Base-by-base conservation (phyloP, 2,888 invertebrate species). In the Limnephilus auricula region DNA sequence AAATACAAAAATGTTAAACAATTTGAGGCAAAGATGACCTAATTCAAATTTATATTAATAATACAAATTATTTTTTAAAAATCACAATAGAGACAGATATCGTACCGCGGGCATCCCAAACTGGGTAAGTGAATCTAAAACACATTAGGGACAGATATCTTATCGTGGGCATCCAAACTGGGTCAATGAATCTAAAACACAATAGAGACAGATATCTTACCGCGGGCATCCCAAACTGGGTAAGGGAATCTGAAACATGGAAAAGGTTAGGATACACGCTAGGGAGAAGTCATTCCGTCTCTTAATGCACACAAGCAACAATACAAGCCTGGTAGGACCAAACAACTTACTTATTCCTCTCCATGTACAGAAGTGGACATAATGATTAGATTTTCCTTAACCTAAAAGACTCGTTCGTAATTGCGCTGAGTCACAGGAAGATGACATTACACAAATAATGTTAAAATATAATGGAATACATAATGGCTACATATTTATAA, bases 11-110 rank as follows among this genome's bases (percentile, higher is more conserved):
- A 80, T 82, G 37, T 34, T 82, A 2, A 82, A 82, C 82, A 82
- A 32, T 82, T 82, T 34, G 82, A 82, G 34, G 25, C 9, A 82
- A 34, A 32, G 32, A 82, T 25, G 32, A 82, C 13, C 25, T 25
- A 34, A 82, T 25, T 34, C 15, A 34, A 37, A 25, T 82, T 34
- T 82, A 82, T 82, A 82, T 82, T 82, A 82, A 82, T 82, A 82
- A 82, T 82, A 82, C 82, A 82, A 82, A 82, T 82, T 82, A 32
- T 82, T 82, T 80, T 34, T 2, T 9, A 25, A 25, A 65, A 65
- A 65, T 65, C 34, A 82, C 82, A 82, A 82, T 65, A 65, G 65
- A 31, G 82, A 82, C 34, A 82, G 18, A 82, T 45, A 32, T 25
- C 34, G 34, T 34, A 82, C 34, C 6, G 37, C 15, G 12, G 31